Base-by-base conservation (phyloP, 2,113 vertebrate species). In the Rissa tridactyla region DNA sequence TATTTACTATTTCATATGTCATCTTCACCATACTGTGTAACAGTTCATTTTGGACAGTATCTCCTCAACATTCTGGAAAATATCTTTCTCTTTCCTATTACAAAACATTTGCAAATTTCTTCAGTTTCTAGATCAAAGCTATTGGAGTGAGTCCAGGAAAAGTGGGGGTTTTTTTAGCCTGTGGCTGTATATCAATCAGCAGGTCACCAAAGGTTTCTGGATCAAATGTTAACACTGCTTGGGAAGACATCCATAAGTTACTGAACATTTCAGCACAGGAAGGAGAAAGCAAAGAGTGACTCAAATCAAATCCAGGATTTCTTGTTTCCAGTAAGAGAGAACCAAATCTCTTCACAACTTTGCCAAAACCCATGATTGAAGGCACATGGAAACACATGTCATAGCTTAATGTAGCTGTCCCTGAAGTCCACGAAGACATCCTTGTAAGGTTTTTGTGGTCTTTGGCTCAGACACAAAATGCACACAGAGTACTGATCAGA, bases 391-490 rank as follows among this genome's bases (percentile, higher is more conserved):
- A 95, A 82, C 70, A 76, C 18, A 51, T 36, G 82, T 79, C 38
- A 11, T 44, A 78, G 60, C 20, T 64, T 88, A 88, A 80, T 10
- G 17, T 42, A 94, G 57, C 76, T 82, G 75, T 79, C 34, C 66
- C 77, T 73, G 54, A 93, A 78, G 72, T 60, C 86, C 66, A 44
- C 1, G 12, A 77, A 95, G 91, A 80, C 52, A 85, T 88, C n/a
- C 40, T 57, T 3, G 0, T 44, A 77, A 85, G 68, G 61, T 36
- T 83, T 94, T 86, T 79, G 70, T 76, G 71, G 40, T 69, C 52
- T 83, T 94, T 95, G 91, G 87, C 80, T 93, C 36, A 61, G 77
- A 51, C 68, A 87, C n/a, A 92, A 95, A 95, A 92, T 38, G 16
- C 29, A 65, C 27, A 20, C 0, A 0, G 89, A 60, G 13, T 26